These are phyloP conservation scores for Euglossa dilemma DNA, from an alignment of 1,140 invertebrate genomes.

Conservation along the genomic window DNA sequence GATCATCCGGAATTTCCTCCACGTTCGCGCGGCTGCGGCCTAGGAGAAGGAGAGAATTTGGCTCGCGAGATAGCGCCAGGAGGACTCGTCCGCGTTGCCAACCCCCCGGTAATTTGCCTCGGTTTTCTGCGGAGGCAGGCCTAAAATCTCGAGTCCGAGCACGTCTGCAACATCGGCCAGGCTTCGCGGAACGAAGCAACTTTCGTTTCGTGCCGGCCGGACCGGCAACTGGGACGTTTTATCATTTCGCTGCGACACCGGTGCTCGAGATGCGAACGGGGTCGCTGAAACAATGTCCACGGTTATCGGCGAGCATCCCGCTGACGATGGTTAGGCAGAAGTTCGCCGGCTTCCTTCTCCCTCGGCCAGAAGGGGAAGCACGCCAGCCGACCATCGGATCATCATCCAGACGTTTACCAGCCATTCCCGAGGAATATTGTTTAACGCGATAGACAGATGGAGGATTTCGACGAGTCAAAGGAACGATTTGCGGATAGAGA, in stretches of 20 bases:
- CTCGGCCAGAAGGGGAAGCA: not conserved
- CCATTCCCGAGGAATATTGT: no score
- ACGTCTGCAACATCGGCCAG: conserved; percentile 29
- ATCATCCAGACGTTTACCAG: no score
- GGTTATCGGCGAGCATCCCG: conserved; percentile 49
- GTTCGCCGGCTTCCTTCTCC: conserved; percentile 14
- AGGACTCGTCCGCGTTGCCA: conserved; percentile 10
- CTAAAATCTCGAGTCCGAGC: conserved; percentile 45
- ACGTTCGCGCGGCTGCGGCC: not conserved
- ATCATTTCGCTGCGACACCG: conserved; percentile 53
- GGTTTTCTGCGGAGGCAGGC: not conserved
- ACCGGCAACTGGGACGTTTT: conserved; percentile 53
- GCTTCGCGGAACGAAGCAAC: not conserved
- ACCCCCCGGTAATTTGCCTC: conserved; percentile 44
- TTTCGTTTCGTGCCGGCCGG: not conserved
- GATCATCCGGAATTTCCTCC: conserved; percentile 10
- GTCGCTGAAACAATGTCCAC: conserved; percentile 65
- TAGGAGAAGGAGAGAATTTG: not conserved
- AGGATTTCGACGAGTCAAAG: no score
- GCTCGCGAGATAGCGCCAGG: not conserved
- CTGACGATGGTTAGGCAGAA: conserved; percentile 41
- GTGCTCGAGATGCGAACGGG: conserved; percentile 44
- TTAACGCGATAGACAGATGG: no score
- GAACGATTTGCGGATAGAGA: no score
- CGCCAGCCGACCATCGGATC: not conserved